Evolutionary conservation across 2,797 vertebrate genomes (phyloP).

Genomic region (Oceanodroma leucorhoa): DNA sequence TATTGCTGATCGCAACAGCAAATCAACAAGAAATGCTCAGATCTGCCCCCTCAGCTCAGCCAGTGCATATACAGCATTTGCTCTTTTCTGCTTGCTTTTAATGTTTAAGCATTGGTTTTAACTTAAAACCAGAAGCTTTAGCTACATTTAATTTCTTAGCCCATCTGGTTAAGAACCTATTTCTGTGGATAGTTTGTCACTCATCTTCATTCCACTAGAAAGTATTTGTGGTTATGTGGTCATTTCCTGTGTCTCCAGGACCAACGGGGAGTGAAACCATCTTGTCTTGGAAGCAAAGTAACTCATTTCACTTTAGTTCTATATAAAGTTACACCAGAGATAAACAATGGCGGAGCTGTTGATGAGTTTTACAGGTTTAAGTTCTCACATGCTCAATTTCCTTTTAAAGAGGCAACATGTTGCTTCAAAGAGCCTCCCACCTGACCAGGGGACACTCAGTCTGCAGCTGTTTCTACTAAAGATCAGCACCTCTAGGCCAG

Average conservation of each 20-base stretch:
- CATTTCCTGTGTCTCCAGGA: slow-evolving; percentile 42
- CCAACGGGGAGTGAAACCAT: background rate
- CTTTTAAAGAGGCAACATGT: slow-evolving; percentile 66
- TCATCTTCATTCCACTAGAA: slow-evolving; percentile 16
- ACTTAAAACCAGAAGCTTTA: background rate
- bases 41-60: background rate
- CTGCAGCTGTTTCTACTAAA: slow-evolving; percentile 78
- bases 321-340: slow-evolving; percentile 56
- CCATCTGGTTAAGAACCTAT: background rate
- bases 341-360: slow-evolving; percentile 43
- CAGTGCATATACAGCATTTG: rapidly evolving
- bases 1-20: rapidly evolving
- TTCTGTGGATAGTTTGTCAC: slow-evolving; percentile 20
- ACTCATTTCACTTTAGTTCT: slow-evolving; percentile 27
- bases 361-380: slow-evolving; percentile 70
- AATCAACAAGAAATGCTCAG: background rate
- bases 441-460: slow-evolving; percentile 61
- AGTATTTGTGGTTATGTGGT: slow-evolving; percentile 39
- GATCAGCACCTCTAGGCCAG: slow-evolving; percentile 75
- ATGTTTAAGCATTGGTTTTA: background rate
- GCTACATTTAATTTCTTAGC: background rate
- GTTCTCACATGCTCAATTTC: slow-evolving; percentile 71
- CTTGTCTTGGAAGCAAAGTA: background rate
- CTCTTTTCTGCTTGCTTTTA: background rate
- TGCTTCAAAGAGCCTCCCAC: slow-evolving; percentile 73